A percentile compares a stretch with the other conserved stretches of the same genome.
phyloP scores from a whole-genome alignment of 2,113 vertebrate species.

The Nothocercus julius region DNA sequence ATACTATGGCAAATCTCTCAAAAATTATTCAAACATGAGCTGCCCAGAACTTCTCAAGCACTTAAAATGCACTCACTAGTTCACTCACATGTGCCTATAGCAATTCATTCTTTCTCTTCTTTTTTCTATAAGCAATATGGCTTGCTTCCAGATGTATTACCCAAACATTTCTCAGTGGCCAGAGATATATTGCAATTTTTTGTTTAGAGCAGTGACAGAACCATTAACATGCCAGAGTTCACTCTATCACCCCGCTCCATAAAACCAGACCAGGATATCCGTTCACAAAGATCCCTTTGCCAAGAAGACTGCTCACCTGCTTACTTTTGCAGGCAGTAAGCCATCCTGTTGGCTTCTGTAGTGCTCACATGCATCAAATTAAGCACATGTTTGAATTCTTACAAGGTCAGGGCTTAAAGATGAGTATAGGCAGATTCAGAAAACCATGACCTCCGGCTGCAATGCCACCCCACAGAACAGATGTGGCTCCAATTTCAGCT shows the following conservation, averaged over 20 bases:
- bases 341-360: not conserved
- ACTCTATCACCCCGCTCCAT: not conserved
- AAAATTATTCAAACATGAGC: conserved; percentile 71
- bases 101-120: not conserved
- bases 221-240: not conserved
- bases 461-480: not conserved
- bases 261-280: not conserved
- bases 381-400: not conserved
- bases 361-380: not conserved
- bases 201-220: not conserved
- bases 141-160: not conserved
- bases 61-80: not conserved
- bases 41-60: conserved; percentile 28
- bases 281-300: not conserved
- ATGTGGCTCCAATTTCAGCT: not conserved
- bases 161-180: not conserved
- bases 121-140: not conserved
- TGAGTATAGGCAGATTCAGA: not conserved
- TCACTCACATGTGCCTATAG: not conserved
- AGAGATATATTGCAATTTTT: not conserved
- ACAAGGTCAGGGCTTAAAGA: not conserved
- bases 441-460: not conserved
- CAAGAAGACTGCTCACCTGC: rapidly evolving
- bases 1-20: conserved; percentile 56
- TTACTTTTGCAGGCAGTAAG: not conserved